Conservation (phyloP, 2,113 vertebrate genomes). For the Cyprinodon variegatus region DNA sequence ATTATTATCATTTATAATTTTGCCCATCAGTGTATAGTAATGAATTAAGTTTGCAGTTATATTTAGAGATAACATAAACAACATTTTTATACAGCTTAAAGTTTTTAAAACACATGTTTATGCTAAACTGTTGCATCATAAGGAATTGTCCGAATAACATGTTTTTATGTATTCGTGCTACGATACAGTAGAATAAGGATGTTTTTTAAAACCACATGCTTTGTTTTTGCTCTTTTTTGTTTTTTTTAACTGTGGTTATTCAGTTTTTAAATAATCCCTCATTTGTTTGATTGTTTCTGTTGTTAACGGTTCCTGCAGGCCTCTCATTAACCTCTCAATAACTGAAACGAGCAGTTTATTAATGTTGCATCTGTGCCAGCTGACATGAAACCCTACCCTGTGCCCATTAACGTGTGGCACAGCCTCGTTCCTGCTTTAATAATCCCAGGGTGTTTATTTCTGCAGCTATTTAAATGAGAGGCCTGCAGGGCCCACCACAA, state of each 20-base stretch:
- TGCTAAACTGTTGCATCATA: background rate
- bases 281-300: background rate
- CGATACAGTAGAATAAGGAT: too few species aligned
- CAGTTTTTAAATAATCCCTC: background rate
- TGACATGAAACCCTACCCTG: background rate
- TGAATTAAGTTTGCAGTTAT: too few species aligned
- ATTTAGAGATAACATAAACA: too few species aligned
- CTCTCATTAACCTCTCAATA: background rate
- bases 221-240: background rate
- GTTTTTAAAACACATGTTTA: background rate
- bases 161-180: too few species aligned
- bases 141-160: background rate
- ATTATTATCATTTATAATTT: background rate
- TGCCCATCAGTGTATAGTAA: too few species aligned
- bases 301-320: background rate
- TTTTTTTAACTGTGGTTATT: background rate
- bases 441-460: conserved; percentile 55
- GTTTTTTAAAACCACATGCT: too few species aligned
- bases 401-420: conserved; percentile 2
- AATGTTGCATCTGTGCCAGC: background rate
- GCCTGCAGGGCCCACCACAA: conserved; percentile 40
- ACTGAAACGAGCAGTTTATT: background rate
- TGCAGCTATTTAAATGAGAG: conserved; percentile 41
- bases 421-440: conserved; percentile 34
- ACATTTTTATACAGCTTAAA: background rate